Evolutionary conservation across 2,113 vertebrate genomes (phyloP).

Genomic region (Solenodon paradoxus): DNA sequence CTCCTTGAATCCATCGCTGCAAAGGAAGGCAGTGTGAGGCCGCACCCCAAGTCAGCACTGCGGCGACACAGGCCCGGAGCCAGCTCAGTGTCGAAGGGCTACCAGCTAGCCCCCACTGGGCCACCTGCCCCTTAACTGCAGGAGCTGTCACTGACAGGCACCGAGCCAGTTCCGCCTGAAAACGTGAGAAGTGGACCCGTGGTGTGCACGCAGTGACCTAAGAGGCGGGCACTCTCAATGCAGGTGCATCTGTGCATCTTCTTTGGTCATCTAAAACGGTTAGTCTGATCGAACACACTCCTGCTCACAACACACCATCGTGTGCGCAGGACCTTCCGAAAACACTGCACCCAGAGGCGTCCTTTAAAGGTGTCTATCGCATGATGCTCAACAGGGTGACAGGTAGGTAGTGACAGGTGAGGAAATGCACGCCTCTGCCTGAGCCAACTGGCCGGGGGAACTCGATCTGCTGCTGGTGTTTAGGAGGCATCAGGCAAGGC

Average conservation of each 20-base stretch:
- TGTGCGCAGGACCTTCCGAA: constrained; percentile 26
- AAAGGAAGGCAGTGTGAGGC: constrained; percentile 60
- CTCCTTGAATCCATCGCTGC: constrained; percentile 96
- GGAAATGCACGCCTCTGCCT: constrained; percentile 67
- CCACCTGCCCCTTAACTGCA: no score
- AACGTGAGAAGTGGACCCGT: no score
- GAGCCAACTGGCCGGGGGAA: constrained; percentile 80
- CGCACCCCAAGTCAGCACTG: no score
- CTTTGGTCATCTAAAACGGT: background rate
- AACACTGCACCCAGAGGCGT: no score
- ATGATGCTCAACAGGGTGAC: no score
- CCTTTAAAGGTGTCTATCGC: constrained; percentile 65
- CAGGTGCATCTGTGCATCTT: background rate
- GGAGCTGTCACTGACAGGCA: no score
- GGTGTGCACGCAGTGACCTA: no score
- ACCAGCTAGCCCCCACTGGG: background rate
- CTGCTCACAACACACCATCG: background rate
- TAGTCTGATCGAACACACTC: background rate
- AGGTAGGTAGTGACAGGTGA: constrained; percentile 82
- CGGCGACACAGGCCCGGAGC: background rate
- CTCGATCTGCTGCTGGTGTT: constrained; percentile 81
- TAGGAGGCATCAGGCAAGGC: no score
- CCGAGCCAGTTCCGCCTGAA: no score
- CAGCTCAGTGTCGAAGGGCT: background rate
- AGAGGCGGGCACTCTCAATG: no score